phyloP scores from a whole-genome alignment of 2,888 invertebrate species.

The Marronus borbonicus region DNA sequence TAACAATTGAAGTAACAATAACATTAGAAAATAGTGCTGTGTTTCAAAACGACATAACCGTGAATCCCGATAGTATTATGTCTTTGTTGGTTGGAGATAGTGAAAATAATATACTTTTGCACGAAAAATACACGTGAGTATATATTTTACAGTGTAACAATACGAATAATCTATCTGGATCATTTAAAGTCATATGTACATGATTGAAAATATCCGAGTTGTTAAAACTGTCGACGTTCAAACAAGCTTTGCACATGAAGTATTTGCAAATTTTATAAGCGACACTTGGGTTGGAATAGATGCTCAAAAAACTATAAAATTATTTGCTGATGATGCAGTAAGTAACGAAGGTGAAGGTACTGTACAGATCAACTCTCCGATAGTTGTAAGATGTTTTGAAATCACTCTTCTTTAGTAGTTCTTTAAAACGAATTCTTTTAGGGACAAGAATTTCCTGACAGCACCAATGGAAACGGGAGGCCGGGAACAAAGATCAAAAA shows the following conservation, averaged over 20 bases:
- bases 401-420: background rate
- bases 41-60: constrained; percentile 70
- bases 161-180: constrained; percentile 12
- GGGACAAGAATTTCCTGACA: constrained; percentile 25
- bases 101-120: constrained; percentile 75
- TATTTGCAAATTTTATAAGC: constrained; percentile 75
- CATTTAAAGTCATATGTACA: constrained; percentile 64
- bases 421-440: constrained; percentile 4
- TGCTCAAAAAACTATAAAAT: constrained; percentile 28
- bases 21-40: constrained; percentile 68
- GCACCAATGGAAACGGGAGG: constrained; percentile 16
- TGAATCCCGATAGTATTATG: constrained; percentile 73
- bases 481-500: constrained; percentile 6
- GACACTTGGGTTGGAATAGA: constrained; percentile 69
- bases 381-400: background rate
- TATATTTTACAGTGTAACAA: constrained; percentile 17
- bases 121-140: constrained; percentile 74
- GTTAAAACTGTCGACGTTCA: constrained; percentile 70
- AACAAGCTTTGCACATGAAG: constrained; percentile 68
- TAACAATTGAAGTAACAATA: constrained; percentile 59
- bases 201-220: constrained; percentile 70
- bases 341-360: background rate
- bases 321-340: constrained; percentile 18
- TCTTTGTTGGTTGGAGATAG: constrained; percentile 79
- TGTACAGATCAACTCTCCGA: background rate